phyloP scores from a whole-genome alignment of 2,113 vertebrate species.

The Eleginops maclovinus region DNA sequence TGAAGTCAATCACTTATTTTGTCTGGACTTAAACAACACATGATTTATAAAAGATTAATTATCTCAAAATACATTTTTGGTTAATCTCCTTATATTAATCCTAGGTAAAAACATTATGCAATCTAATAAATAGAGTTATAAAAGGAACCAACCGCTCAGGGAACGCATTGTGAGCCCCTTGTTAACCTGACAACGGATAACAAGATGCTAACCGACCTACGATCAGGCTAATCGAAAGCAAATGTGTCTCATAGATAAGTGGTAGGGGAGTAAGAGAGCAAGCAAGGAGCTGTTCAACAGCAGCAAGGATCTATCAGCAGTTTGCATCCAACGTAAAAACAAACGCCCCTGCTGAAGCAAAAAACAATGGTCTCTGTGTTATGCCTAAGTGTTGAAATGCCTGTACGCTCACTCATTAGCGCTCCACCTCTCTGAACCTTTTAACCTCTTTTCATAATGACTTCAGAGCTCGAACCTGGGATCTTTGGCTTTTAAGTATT shows the following conservation, averaged over 20 bases:
- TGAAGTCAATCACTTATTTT: too few species aligned
- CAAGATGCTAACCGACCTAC: too few species aligned
- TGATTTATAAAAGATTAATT: not conserved
- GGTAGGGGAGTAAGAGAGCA: not conserved
- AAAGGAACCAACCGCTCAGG: not conserved
- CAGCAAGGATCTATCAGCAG: not conserved
- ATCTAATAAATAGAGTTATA: not conserved
- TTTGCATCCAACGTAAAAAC: not conserved
- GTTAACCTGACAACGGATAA: not conserved
- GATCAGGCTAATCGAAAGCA: slow-evolving; percentile 11
- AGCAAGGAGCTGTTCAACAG: not conserved
- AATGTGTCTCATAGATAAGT: not conserved
- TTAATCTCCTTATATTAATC: not conserved
- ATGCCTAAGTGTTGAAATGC: not conserved
- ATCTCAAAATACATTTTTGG: not conserved
- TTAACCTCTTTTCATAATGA: slow-evolving; percentile 7
- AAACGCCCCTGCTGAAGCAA: slow-evolving; percentile 6
- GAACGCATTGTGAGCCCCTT: not conserved
- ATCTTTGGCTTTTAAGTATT: slow-evolving; percentile 39
- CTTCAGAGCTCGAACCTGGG: slow-evolving; percentile 2
- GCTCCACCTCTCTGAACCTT: not conserved
- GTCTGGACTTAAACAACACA: not conserved
- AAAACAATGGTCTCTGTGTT: not conserved
- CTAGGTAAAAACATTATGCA: not conserved
- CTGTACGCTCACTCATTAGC: slow-evolving; percentile 6